phyloP scores from a whole-genome alignment of 2,113 vertebrate genomes.

The Murina feae region DNA sequence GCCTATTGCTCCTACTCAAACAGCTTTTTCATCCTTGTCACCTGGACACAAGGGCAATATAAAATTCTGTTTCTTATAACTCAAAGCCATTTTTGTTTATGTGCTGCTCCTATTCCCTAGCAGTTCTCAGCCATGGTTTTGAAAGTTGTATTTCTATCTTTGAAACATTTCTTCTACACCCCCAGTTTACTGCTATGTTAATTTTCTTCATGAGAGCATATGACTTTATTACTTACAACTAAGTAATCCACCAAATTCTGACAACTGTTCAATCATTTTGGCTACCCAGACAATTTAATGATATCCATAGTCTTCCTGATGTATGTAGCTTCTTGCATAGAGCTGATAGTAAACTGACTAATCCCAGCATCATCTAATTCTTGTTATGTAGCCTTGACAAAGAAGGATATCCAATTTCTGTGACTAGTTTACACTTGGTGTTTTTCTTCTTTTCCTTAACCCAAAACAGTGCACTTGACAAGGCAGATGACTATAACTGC shows the following conservation, averaged over 20 bases:
- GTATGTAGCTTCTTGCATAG: not conserved
- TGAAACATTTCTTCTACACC: not conserved
- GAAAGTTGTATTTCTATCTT: not conserved
- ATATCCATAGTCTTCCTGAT: not conserved
- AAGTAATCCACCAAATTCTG: not conserved
- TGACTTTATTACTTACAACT: not conserved
- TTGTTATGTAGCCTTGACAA: not conserved
- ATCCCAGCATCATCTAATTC: not conserved
- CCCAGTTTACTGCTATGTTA: not conserved
- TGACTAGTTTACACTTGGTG: not conserved
- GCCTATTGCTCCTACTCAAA: not conserved
- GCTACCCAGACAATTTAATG: not conserved
- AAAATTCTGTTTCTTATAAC: not conserved
- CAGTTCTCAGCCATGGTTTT: not conserved
- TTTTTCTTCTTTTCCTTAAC: not conserved
- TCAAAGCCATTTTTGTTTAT: not conserved
- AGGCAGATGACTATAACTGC: slow-evolving; percentile 24
- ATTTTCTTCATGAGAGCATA: not conserved
- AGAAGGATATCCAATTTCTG: slow-evolving; percentile 21
- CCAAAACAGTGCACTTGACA: not conserved
- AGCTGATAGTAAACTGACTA: not conserved
- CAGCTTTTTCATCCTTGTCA: not conserved
- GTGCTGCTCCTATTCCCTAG: not conserved
- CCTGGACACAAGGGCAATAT: not conserved
- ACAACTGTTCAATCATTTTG: not conserved